Base-by-base conservation (phyloP, 2,113 vertebrate species). In the Pseudorhombus dupliciocellatus region DNA sequence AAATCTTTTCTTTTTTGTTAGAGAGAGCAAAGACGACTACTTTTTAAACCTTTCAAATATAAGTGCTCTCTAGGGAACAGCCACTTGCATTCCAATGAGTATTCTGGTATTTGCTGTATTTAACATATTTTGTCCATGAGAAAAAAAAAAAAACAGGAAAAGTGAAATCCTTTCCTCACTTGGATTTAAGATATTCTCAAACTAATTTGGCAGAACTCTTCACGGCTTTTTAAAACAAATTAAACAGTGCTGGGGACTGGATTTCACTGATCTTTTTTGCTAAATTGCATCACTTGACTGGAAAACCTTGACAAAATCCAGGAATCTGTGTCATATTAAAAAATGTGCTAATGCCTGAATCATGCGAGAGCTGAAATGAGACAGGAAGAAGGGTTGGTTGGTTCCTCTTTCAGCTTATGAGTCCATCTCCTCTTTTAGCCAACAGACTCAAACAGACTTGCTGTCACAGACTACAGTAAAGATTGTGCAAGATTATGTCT, bases 111-210 rank as follows among this genome's bases (percentile, higher is more conserved):
- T 40, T 44, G 54, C 42, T 54, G 25, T 22, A 68, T 57, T 80
- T 40, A 18, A 51, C 15, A 75, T 40, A 56, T 81, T 57, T 37
- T 44, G 30, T 63, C 70, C 57, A 16, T 50, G 37, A 37, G 28
- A 57, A 24, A 48, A 40, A 14, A 52, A 25, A n/a, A n/a, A n/a
- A n/a, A n/a, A n/a, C n/a, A n/a, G n/a, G n/a, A n/a, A n/a, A 21
- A 48, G 22, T 15, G 7, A 14, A 70, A 8, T 12, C 3, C 34
- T 57, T 56, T 42, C 37, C 54, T 7, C 7, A 20, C 22, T 16
- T 7, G 34, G 10, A 62, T 24, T 64, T 53, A 14, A 60, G 22
- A 52, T 12, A 21, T 54, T 59, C 72, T 30, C 18, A 69, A 21
- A 16, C 28, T 59, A 5, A 16, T 55, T 66, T 2, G 50, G 4